phyloP scores from a whole-genome alignment of 2,113 vertebrate genomes.

The Oenanthe melanoleuca region DNA sequence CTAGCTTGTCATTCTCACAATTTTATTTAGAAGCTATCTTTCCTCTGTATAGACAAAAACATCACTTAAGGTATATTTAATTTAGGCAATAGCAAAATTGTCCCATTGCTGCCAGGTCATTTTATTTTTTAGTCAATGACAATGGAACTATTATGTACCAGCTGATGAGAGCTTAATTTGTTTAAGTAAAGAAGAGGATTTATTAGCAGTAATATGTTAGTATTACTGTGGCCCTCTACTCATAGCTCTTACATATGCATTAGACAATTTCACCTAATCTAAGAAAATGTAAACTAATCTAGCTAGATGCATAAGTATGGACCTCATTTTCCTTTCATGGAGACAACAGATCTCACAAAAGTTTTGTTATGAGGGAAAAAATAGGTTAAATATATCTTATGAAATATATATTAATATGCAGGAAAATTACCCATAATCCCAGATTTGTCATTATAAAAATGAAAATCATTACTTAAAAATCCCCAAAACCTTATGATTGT shows the following conservation, averaged over 20 bases:
- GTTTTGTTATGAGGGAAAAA: background rate
- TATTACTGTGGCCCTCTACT: background rate
- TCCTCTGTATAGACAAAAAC: background rate
- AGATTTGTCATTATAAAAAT: background rate
- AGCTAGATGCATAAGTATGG: background rate
- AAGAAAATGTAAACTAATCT: slow-evolving; percentile 55
- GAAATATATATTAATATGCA: background rate
- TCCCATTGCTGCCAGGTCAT: slow-evolving; percentile 38
- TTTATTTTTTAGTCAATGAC: slow-evolving; percentile 62
- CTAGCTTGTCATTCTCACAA: background rate
- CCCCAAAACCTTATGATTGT: background rate
- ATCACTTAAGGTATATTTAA: background rate
- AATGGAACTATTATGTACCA: slow-evolving; percentile 23
- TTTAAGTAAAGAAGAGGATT: slow-evolving; percentile 22
- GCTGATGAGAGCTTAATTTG: slow-evolving; percentile 42
- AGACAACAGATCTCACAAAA: background rate
- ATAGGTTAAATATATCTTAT: background rate
- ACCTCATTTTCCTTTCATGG: slow-evolving; percentile 17
- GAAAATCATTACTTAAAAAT: background rate
- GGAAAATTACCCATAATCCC: background rate
- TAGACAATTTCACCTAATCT: slow-evolving; percentile 31
- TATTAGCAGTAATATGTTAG: slow-evolving; percentile 38
- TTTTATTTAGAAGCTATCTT: background rate
- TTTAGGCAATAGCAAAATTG: background rate
- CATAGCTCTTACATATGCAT: slow-evolving; percentile 25